A percentile compares a stretch with the other conserved stretches of the same genome.
Conservation (phyloP, 2,797 vertebrate species). For the Sylvia borin region DNA sequence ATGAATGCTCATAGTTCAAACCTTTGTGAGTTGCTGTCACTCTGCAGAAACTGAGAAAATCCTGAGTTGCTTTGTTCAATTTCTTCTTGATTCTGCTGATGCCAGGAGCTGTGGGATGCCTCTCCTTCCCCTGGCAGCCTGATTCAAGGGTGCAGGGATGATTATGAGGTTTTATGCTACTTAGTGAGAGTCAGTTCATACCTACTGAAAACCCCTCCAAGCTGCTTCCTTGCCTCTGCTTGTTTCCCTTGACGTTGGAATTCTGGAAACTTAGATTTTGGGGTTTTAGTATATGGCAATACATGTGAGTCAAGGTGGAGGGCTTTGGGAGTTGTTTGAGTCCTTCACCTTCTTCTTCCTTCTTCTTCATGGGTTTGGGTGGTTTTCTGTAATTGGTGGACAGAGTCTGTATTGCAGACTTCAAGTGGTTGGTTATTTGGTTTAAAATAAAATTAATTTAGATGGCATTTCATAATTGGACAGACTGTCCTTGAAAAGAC, state of each 20-base stretch:
- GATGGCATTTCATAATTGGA: too few species aligned
- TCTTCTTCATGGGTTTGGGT: too few species aligned
- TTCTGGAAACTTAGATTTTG: too few species aligned
- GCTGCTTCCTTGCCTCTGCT: neutral
- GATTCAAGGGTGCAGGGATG: neutral
- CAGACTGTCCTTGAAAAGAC: too few species aligned
- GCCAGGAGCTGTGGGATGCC: neutral
- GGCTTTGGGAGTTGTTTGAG: too few species aligned
- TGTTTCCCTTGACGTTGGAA: neutral
- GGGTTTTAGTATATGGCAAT: too few species aligned
- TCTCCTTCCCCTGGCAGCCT: neutral
- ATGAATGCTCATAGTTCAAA: neutral
- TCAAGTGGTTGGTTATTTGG: too few species aligned
- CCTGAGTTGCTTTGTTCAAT: neutral
- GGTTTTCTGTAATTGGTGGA: too few species aligned
- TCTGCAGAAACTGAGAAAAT: neutral
- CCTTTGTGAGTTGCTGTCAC: neutral
- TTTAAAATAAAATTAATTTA: too few species aligned
- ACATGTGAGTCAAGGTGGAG: too few species aligned
- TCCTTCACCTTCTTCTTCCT: too few species aligned
- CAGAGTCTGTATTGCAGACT: too few species aligned
- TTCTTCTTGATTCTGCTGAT: neutral
- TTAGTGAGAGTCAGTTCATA: neutral
- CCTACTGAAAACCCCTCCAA: neutral
- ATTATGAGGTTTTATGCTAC: neutral